Evolutionary conservation across 2,888 invertebrate genomes (phyloP), one percentile per base, ranked within the genome.

Genomic region (Tetragnatha montana): DNA sequence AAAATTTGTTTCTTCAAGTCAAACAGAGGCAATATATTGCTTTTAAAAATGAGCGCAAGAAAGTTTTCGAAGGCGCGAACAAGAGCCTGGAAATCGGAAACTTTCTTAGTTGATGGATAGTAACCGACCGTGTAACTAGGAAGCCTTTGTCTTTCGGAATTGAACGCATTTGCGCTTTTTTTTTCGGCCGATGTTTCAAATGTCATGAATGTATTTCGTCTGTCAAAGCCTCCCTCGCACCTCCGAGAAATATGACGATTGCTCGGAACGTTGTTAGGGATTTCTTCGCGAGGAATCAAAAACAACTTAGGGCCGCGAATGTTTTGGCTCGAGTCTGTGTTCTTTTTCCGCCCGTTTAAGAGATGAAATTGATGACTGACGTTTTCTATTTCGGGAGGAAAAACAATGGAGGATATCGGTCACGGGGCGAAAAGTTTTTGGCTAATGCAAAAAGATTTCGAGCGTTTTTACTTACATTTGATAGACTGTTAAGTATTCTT

Each of bases 1-100:
- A 82, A 76, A 87, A 81, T 78, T 83, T 88, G 82, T 79, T 88
- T 88, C 79, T 79, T 71, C 49, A 86, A 74, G 71, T 80, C 79
- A 80, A 86, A 82, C 71, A 78, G 76, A 71, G 14, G 70, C 70
- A 85, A 84, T 85, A 76, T 75, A 89, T 85, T 85, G 85, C 51
- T 21, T 80, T 88, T 83, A 88, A 83, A 88, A 88, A 88, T 83
- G 78, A 73, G 50, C 47, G 21, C 60, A 84, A 74, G 49, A 50
- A 60, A 22, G 69, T 69, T 74, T 35, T 73, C 69, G 35, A 19
- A 74, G 19, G 79, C 49, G 68, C 8, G 73, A 88, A 83, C 68
- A 73, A 70, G 17, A 21, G 71, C 17, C 47, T n/a, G 74, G 74
- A 75, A 74, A 84, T 88, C 74, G 83, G 51, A 83, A 71, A 70